Evolutionary conservation across 2,888 invertebrate species (phyloP).

Genomic region (Caenorhabditis sp.): DNA sequence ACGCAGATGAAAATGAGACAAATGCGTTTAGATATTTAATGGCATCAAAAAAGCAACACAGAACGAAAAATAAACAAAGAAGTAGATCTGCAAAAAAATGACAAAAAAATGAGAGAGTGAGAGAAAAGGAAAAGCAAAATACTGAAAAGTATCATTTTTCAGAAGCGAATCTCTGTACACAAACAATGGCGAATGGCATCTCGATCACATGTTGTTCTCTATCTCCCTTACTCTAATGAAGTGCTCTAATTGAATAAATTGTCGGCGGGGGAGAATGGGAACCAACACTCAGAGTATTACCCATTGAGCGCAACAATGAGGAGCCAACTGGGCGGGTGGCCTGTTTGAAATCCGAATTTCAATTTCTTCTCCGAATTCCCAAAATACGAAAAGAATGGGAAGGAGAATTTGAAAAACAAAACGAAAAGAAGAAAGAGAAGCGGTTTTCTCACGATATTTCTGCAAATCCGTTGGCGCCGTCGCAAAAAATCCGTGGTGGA

Average conservation of each 20-base stretch:
- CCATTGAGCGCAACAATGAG: constrained; percentile 9
- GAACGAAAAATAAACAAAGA: constrained; percentile 15
- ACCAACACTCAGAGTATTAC: constrained; percentile 24
- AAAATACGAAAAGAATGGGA: constrained; percentile 9
- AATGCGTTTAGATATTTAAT: neutral
- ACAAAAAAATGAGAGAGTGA: neutral
- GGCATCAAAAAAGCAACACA: constrained; percentile 8
- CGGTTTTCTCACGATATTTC: constrained; percentile 43
- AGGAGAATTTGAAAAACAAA: constrained; percentile 2
- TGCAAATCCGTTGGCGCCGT: neutral
- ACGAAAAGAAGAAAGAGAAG: constrained; percentile 13
- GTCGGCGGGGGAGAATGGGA: constrained; percentile 10
- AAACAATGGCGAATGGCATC: constrained; percentile 30
- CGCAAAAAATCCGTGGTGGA: constrained; percentile 28
- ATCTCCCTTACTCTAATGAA: constrained; percentile 25
- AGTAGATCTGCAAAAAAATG: neutral
- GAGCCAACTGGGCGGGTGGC: neutral
- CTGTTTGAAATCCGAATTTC: neutral
- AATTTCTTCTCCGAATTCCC: constrained; percentile 5
- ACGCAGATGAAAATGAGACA: neutral
- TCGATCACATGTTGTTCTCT: constrained; percentile 16
- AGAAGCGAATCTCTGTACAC: constrained; percentile 51
- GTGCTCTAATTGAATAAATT: constrained; percentile 42
- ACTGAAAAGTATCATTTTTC: constrained; percentile 56
- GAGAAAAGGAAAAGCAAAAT: constrained; percentile 38